Evolutionary conservation across 2,113 vertebrate genomes (phyloP), one percentile per base, ranked within the genome.

Genomic region (Leptobrachium leishanense): DNA sequence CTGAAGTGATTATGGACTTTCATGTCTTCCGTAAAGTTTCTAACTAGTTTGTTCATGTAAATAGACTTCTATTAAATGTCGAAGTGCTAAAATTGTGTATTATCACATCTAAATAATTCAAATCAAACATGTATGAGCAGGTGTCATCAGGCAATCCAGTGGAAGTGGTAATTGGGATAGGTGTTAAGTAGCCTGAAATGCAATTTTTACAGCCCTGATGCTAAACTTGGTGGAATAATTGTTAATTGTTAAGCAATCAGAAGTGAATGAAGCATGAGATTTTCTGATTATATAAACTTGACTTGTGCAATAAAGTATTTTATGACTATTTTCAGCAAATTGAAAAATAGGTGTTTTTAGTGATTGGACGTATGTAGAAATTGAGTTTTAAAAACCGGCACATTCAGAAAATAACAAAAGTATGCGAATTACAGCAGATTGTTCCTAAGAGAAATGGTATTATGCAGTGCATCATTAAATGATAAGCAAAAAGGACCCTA

Each of bases 1-100:
- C 20, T 31, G 20, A 31, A 31, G 20, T 31, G 20, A 31, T 31
- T 31, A 31, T 31, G 20, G 20, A 31, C 20, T 31, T 31, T 31
- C 20, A 31, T 31, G 20, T 31, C 20, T 31, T 31, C 20, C 20
- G 20, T 31, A 31, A 31, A 31, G 20, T 31, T 31, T 31, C 20
- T 31, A 31, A 31, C 20, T 31, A 31, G 20, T 69, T 69, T 69
- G 67, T n/a, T 44, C 43, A 44, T 50, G 44, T 74, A 59, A 59
- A 57, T n/a, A 41, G 41, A 5, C 41, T 4, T 8, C 57, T 59
- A 40, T 63, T 43, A 74, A 11, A 10, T 43, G 71, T 2, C 6
- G 5, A 72, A 72, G 46, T 72, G 54, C 43, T 9, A 72, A 72
- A 57, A 74, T 57, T 74, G 53, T 63, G 39, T 46, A 43, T 62